Percentiles rank a stretch among this genome's conserved stretches.
Conservation (phyloP, 1,140 invertebrate species). For the Pseudachorutes palmiensis region DNA sequence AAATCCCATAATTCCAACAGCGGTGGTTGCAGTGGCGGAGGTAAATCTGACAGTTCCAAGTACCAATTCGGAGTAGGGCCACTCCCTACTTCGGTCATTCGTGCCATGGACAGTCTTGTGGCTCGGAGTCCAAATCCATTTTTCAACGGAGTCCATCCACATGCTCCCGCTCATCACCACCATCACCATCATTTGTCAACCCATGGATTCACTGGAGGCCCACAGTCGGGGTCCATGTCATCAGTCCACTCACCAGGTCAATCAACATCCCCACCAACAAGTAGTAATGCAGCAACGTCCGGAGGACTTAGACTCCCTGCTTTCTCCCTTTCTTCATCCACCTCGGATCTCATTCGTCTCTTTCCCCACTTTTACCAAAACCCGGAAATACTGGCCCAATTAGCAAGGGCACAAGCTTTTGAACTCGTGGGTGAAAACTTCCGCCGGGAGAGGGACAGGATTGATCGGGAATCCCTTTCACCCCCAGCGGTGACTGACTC, state of each 20-base stretch:
- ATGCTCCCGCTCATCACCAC: background rate
- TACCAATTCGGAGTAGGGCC: constrained; percentile 21
- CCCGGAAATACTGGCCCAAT: background rate
- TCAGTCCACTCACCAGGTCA: background rate
- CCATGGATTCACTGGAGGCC: background rate
- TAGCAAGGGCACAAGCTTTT: background rate
- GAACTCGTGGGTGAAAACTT: background rate
- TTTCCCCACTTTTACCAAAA: background rate
- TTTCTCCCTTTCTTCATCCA: background rate
- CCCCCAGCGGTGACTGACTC: background rate
- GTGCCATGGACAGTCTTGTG: constrained; percentile 31
- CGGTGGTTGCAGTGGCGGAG: background rate
- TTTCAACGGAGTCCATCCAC: background rate
- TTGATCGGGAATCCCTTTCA: background rate
- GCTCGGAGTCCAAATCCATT: constrained; percentile 22
- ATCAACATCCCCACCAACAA: background rate
- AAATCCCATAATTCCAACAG: too few species aligned
- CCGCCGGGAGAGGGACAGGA: background rate
- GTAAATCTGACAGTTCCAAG: constrained; percentile 30
- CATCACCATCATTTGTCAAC: background rate
- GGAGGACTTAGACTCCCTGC: background rate
- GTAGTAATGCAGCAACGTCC: too few species aligned
- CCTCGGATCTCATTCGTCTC: constrained; percentile 3
- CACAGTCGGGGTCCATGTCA: background rate
- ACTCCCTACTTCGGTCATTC: constrained; percentile 27